phyloP scores from a whole-genome alignment of 2,113 vertebrate genomes.

The Leptosomus discolor region DNA sequence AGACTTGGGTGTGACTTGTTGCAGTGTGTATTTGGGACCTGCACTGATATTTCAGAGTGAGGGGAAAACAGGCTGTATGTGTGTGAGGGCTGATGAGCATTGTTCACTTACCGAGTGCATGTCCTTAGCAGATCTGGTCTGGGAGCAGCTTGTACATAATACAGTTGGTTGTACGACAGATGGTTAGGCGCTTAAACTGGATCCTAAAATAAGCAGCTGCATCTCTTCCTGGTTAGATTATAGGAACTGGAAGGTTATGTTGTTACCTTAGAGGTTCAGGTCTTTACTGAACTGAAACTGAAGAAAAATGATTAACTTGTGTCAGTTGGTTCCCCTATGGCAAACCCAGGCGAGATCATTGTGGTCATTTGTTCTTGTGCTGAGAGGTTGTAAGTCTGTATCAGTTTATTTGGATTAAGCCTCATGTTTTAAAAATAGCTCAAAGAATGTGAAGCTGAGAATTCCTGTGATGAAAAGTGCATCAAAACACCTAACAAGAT shows the following conservation, averaged over 20 bases:
- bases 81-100: neutral
- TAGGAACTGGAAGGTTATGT: neutral
- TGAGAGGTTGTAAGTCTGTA: neutral
- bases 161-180: neutral
- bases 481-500: neutral
- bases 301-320: neutral
- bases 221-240: neutral
- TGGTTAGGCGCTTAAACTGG: neutral
- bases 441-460: neutral
- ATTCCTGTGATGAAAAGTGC: neutral
- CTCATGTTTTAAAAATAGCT: neutral
- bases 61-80: neutral
- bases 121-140: neutral
- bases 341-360: neutral
- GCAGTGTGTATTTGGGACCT: neutral
- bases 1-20: neutral
- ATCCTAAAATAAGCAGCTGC: neutral
- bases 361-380: neutral
- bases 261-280: neutral
- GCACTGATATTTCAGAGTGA: neutral
- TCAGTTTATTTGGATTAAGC: neutral
- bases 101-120: neutral
- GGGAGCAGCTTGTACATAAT: neutral
- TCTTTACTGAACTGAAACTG: neutral
- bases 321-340: neutral